phyloP scores from a whole-genome alignment of 1,140 invertebrate species.

The Rhagoletis pomonella region DNA sequence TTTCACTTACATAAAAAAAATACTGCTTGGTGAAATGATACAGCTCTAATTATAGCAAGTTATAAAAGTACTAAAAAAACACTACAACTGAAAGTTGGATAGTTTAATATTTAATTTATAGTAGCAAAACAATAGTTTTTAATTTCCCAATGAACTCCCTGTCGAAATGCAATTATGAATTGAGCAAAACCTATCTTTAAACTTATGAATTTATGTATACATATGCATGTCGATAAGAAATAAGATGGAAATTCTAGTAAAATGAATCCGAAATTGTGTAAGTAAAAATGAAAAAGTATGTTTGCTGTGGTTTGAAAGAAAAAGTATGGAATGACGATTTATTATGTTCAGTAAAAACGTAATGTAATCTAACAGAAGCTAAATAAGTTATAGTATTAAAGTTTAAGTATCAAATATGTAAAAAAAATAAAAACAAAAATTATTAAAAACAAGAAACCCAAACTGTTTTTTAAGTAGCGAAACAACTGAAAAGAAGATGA shows the following conservation, averaged over 20 bases:
- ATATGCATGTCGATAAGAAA: too few relatives aligned
- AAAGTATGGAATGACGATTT: not conserved
- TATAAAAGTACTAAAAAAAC: slow-evolving; percentile 48
- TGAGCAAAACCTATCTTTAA: not conserved
- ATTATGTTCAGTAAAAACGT: not conserved
- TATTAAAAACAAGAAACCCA: not conserved
- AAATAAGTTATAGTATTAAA: slow-evolving; percentile 4
- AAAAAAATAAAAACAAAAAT: slow-evolving; percentile 1
- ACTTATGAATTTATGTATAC: too few relatives aligned
- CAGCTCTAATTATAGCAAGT: slow-evolving; percentile 55
- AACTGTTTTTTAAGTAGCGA: slow-evolving; percentile 22
- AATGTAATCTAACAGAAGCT: not conserved
- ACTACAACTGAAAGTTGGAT: not conserved
- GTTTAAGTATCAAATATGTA: not conserved
- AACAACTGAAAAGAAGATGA: not conserved
- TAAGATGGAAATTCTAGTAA: too few relatives aligned
- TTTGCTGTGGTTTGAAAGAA: not conserved
- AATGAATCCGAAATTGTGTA: too few relatives aligned
- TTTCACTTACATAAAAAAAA: slow-evolving; percentile 10
- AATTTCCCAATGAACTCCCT: slow-evolving; percentile 12
- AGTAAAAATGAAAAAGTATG: not conserved
- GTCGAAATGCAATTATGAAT: slow-evolving; percentile 39
- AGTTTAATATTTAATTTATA: not conserved
- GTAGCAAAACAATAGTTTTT: not conserved
- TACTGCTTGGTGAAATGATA: slow-evolving; percentile 49